These are phyloP conservation scores for Chlamydotis undulata DNA, from an alignment of 2,113 vertebrate species.

Conservation along the genomic window DNA sequence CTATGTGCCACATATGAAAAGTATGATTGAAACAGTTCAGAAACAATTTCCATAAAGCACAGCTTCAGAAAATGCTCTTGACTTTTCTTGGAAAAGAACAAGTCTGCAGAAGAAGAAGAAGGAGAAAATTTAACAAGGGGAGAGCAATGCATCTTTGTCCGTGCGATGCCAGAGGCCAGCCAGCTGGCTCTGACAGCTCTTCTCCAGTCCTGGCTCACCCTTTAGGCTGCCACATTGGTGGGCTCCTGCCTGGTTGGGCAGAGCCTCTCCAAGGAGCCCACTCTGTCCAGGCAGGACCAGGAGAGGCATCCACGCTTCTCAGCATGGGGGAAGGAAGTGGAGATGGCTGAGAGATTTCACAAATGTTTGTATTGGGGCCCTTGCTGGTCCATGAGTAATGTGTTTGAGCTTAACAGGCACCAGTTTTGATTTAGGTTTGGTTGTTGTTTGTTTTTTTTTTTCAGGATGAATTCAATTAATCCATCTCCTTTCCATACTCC, in stretches of 20 bases:
- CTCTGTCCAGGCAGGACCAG: rapidly evolving
- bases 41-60: neutral
- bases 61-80: neutral
- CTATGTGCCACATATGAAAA: rapidly evolving
- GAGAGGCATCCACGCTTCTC: neutral
- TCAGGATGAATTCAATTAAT: neutral
- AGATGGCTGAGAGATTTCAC: neutral
- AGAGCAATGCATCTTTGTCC: neutral
- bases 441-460: neutral
- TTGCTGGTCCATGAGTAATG: rapidly evolving
- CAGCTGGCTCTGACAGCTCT: neutral
- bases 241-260: neutral
- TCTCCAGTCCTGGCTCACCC: neutral
- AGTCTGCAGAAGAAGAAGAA: neutral
- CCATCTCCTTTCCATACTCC: neutral
- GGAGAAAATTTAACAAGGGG: neutral
- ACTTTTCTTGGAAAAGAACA: neutral
- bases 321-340: neutral
- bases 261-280: neutral
- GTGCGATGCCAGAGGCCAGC: neutral
- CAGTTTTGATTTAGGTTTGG: neutral
- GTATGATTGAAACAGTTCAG: neutral
- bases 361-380: neutral
- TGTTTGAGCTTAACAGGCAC: neutral
- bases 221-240: rapidly evolving